A percentile compares a stretch with the other conserved stretches of the same genome.
Evolutionary conservation across 2,888 invertebrate species (phyloP).

Genomic region (Agrotis exclamationis): DNA sequence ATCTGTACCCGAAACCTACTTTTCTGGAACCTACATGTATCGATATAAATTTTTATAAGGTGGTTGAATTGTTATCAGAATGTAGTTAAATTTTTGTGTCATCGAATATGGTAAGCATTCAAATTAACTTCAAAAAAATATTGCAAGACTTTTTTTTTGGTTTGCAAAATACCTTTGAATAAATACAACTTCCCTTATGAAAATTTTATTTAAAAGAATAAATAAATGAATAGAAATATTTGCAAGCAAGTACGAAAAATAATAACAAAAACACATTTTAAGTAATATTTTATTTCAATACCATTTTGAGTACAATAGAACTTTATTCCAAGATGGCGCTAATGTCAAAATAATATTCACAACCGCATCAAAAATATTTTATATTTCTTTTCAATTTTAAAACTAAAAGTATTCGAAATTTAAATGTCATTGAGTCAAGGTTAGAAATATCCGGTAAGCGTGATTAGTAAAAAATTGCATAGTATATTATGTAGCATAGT

Average conservation of each 20-base stretch:
- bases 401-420: conserved; percentile 14
- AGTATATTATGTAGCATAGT: not conserved
- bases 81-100: too few species aligned
- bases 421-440: conserved; percentile 57
- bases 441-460: conserved; percentile 32
- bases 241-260: too few species aligned
- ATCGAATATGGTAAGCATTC: too few species aligned
- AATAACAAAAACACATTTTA: too few species aligned
- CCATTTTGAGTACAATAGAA: not conserved
- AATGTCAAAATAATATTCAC: conserved; percentile 14
- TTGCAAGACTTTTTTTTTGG: too few species aligned
- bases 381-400: conserved; percentile 8
- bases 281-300: not conserved
- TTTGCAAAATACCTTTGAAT: not conserved
- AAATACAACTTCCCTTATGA: too few species aligned
- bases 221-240: too few species aligned
- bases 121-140: too few species aligned
- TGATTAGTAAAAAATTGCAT: conserved; percentile 37
- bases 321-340: not conserved
- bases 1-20: not conserved
- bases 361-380: not conserved
- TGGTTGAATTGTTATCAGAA: too few species aligned
- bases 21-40: too few species aligned
- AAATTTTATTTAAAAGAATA: too few species aligned
- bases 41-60: too few species aligned